Conservation (phyloP, 2,113 vertebrate species). For the Tonatia bakeri region DNA sequence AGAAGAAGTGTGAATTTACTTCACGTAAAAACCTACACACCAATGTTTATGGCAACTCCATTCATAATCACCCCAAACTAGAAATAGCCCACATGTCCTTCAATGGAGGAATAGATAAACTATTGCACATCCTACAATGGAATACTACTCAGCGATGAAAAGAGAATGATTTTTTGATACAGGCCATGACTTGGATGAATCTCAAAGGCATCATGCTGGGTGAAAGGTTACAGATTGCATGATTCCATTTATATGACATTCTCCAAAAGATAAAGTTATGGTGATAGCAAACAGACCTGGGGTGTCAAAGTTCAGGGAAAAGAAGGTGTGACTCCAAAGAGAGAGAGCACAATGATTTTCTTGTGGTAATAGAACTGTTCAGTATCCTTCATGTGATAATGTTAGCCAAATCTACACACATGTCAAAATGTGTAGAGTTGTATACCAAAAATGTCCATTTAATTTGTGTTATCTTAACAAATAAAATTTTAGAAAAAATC, state of each 20-base stretch:
- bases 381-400: not conserved
- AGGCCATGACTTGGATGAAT: not conserved
- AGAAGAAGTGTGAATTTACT: not conserved
- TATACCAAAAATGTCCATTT: not conserved
- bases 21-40: not conserved
- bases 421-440: not conserved
- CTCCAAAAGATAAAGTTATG: not conserved
- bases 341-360: not conserved
- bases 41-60: not conserved
- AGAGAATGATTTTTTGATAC: not conserved
- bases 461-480: not conserved
- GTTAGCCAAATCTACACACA: not conserved
- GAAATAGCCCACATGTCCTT: not conserved
- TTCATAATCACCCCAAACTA: not conserved
- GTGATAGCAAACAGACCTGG: not conserved
- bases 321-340: not conserved
- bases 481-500: not conserved
- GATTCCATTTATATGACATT: not conserved
- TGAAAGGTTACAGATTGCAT: not conserved
- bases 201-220: not conserved
- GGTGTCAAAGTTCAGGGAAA: not conserved
- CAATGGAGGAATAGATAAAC: not conserved
- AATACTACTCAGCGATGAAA: not conserved
- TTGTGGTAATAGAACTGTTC: not conserved
- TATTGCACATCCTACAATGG: accelerated